Base-by-base conservation (phyloP, 1,140 invertebrate species). In the Drosophila tropicalis region DNA sequence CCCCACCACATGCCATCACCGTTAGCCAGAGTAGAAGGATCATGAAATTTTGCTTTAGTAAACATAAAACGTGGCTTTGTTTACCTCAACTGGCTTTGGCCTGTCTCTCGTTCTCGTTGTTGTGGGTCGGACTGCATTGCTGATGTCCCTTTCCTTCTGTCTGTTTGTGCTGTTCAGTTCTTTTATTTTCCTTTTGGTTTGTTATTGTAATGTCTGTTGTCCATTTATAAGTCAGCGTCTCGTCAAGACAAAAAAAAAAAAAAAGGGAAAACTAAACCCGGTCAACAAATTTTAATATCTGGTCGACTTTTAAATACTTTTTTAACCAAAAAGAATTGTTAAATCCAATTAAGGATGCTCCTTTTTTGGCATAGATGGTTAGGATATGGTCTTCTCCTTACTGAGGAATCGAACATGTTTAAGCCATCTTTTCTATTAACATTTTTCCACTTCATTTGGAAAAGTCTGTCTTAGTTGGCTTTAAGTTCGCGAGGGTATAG, bases 21-120 rank as follows among this genome's bases (percentile, higher is more conserved):
- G 5, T 9, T 19, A 51, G 17, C 2, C 17, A 51, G 19, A 51
- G 36, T 13, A 12, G 3, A 51, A 51, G 17, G 17, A 51, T 51
- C 44, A 51, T 51, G 44, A 51, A 51, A 51, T 51, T 51, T 17
- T 51, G 44, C 44, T 51, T 51, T 51, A 17, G 44, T 19, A 51
- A 51, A 51, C 44, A 51, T 51, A 51, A 51, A 51, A 51, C 44
- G 17, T 51, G 44, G 44, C 44, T 51, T 51, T 51, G 44, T 51
- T 51, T 22, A 51, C 44, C 44, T 51, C 19, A 51, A 51, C 44
- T 51, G 44, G 17, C 44, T 51, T 51, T 51, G 44, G 44, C 2
- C 19, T 51, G 44, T 19, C 44, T 51, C 17, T 12, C 12, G 4
- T 13, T 39, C 7, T 36, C 3, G 9, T 3, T 39, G 44, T 19